Percentiles rank a stretch among this genome's conserved stretches.
phyloP scores from a whole-genome alignment of 2,797 vertebrate genomes.

The Bovichtus variegatus region DNA sequence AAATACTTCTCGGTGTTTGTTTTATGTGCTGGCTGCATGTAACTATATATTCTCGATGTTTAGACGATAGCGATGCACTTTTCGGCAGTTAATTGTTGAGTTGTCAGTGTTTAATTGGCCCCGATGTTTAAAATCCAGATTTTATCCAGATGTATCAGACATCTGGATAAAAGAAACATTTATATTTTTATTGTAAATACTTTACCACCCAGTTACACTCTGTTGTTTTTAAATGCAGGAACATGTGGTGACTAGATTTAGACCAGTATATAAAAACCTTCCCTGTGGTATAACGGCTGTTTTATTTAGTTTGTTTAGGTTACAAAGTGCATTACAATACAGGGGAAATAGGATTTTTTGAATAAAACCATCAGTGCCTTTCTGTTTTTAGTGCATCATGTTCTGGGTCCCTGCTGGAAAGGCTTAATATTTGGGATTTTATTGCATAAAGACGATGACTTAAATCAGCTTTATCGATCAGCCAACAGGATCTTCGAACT shows the following conservation, averaged over 20 bases:
- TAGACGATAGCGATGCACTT: background rate
- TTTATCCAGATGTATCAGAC: no score
- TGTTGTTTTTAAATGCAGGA: background rate
- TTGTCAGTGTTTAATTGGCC: background rate
- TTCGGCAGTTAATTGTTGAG: background rate
- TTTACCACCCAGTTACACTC: background rate
- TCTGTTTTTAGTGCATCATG: background rate
- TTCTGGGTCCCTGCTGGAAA: background rate
- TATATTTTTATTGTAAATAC: slow-evolving; percentile 3
- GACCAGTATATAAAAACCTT: background rate
- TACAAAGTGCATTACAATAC: background rate
- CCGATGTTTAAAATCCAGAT: no score
- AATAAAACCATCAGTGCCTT: background rate
- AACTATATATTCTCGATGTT: background rate
- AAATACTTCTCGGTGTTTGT: background rate
- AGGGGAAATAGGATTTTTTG: background rate
- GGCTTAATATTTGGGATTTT: background rate
- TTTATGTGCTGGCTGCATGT: background rate
- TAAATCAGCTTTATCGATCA: background rate
- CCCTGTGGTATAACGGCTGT: background rate
- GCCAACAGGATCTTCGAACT: background rate
- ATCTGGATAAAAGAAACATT: slow-evolving; percentile 9
- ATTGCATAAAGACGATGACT: background rate
- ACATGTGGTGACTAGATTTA: background rate
- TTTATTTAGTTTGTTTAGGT: background rate